Evolutionary conservation across 2,888 invertebrate genomes (phyloP).

Genomic region (Entomobrya proxima): DNA sequence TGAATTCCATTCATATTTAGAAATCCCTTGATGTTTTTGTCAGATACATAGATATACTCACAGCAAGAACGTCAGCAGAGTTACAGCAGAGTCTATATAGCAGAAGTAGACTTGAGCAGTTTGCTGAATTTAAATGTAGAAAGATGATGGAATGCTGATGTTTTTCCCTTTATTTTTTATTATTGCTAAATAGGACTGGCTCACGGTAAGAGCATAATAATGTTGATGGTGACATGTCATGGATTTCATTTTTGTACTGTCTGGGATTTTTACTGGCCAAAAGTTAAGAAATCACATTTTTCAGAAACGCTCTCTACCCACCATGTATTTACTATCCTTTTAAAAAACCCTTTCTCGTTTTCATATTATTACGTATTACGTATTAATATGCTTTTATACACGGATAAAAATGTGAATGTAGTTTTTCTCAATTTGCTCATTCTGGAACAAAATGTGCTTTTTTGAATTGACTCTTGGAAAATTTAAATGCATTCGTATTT

Average conservation of each 20-base stretch:
- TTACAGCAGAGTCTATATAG: no score
- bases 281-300: constrained; percentile 7
- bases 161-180: neutral
- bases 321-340: neutral
- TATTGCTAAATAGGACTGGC: neutral
- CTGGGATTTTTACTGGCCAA: neutral
- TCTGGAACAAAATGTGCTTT: neutral
- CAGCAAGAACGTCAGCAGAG: neutral
- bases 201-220: neutral
- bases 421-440: no score
- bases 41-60: neutral
- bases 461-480: neutral
- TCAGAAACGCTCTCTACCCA: neutral
- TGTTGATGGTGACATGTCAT: neutral
- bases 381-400: neutral
- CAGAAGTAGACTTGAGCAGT: no score
- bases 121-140: neutral
- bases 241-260: neutral
- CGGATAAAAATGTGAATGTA: neutral
- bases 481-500: neutral
- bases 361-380: no score
- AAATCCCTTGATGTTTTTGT: constrained; percentile 17
- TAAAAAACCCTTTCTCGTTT: neutral
- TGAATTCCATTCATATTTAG: constrained; percentile 38
- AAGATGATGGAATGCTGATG: neutral